Percentiles rank a stretch among this genome's conserved stretches.
phyloP scores from a whole-genome alignment of 2,797 vertebrate genomes.

The Chromobotia macracanthus region DNA sequence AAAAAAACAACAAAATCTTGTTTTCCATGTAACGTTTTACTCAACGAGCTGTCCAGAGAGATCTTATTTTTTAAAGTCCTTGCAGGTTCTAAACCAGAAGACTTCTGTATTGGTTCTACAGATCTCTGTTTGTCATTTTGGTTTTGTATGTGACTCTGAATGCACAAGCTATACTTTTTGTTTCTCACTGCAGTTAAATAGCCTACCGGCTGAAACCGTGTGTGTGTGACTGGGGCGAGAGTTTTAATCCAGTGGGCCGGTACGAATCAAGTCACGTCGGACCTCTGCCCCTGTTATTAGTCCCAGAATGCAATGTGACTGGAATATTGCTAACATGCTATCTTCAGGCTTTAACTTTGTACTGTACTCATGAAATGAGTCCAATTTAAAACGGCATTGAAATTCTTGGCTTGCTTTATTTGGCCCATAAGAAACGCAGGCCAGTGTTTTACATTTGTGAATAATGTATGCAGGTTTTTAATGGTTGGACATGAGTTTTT shows the following conservation, averaged over 20 bases:
- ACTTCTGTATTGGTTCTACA: constrained; percentile 63
- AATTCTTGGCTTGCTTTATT: constrained; percentile 69
- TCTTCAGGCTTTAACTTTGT: constrained; percentile 66
- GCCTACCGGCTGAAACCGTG: neutral
- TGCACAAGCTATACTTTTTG: constrained; percentile 28
- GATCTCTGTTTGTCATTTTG: constrained; percentile 56
- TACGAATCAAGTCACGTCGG: constrained; percentile 38
- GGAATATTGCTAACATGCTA: constrained; percentile 38
- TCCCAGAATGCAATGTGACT: constrained; percentile 24
- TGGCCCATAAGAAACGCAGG: constrained; percentile 71
- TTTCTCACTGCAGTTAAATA: constrained; percentile 25
- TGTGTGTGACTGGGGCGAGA: constrained; percentile 14
- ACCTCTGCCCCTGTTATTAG: constrained; percentile 26
- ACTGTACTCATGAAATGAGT: constrained; percentile 85
- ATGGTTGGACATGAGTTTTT: constrained; percentile 28
- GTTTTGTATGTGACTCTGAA: constrained; percentile 57
- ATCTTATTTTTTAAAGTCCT: constrained; percentile 31
- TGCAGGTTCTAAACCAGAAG: constrained; percentile 67
- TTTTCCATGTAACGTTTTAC: constrained; percentile 48
- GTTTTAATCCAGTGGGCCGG: constrained; percentile 31
- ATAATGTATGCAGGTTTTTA: constrained; percentile 57
- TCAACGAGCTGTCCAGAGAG: constrained; percentile 49
- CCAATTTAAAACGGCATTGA: constrained; percentile 74
- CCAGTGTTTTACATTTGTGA: constrained; percentile 71
- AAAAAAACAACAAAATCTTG: constrained; percentile 17